Base-by-base conservation (phyloP, 2,113 vertebrate species). In the Loxodonta africana region DNA sequence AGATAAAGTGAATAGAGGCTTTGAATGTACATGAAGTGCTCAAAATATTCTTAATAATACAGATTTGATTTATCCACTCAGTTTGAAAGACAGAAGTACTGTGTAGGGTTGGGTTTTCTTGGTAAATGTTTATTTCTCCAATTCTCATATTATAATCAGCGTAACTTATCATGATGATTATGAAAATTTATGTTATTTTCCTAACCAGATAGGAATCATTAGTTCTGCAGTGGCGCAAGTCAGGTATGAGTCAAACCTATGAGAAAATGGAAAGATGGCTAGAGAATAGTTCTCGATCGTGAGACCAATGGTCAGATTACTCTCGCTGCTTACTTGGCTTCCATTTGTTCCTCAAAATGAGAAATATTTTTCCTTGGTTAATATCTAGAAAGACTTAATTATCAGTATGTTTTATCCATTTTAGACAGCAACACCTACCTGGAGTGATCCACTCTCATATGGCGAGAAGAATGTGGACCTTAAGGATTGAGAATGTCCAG, bases 381-480 rank as follows among this genome's bases (percentile, higher is more conserved):
- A 86, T 44, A 89, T 48, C 30, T 90, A 33, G 8, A 81, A 48
- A 92, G 26, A 90, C 28, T 15, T 21, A 93, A 1, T 3, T 51
- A 28, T 73, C 30, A 74, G 10, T 81, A 69, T 51, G n/a, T 63
- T 87, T 80, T 77, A 63, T 15, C 44, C 17, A 26, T 28, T 92
- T 80, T 26, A 53, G 4, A 48, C 30, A 44, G n/a, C 17, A 81
- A 77, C 67, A 48, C 10, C 23, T 69, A 73, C 2, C 37, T 10
- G 28, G 9, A 73, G 4, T 0, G 26, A 83, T 11, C 0, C 53
- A 48, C 14, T 0, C 1, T 94, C 12, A 51, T 3, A 23, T 44
- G 1, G 48, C 74, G 74, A 85, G 3, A 62, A 78, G 2, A 78
- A 23, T 1, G 20, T 73, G 21, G 6, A 8, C 51, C 5, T 37